Percentiles rank a stretch among this genome's conserved stretches.
phyloP scores from a whole-genome alignment of 1,140 invertebrate genomes.

The Papilio dardanus region DNA sequence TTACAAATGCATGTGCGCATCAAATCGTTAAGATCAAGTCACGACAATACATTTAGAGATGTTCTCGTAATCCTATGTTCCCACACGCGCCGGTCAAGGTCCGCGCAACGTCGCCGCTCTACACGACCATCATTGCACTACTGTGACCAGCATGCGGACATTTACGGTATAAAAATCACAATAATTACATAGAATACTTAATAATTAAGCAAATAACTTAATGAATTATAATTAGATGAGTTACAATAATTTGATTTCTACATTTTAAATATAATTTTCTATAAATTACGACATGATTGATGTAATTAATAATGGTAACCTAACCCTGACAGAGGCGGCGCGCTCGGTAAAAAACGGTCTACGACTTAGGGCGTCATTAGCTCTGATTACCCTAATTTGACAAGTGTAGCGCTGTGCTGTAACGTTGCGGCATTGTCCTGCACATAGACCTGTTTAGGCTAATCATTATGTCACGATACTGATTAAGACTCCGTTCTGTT shows the following conservation, averaged over 20 bases:
- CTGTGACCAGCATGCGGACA: background rate
- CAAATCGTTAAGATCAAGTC: background rate
- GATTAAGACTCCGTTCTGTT: background rate
- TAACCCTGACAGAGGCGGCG: background rate
- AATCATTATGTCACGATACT: background rate
- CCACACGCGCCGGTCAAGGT: constrained; percentile 28
- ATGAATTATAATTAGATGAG: too few relatives aligned
- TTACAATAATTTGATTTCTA: too few relatives aligned
- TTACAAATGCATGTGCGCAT: background rate
- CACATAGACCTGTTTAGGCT: background rate
- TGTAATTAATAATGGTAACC: background rate
- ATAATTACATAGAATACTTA: too few relatives aligned
- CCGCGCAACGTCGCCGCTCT: background rate
- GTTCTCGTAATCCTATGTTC: constrained; percentile 13
- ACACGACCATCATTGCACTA: background rate
- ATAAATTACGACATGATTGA: too few relatives aligned
- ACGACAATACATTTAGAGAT: background rate
- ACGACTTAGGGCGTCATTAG: background rate
- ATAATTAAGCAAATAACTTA: too few relatives aligned
- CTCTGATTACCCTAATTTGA: constrained; percentile 23
- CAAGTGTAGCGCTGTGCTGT: background rate
- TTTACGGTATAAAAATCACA: background rate
- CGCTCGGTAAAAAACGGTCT: background rate
- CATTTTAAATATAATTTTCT: too few relatives aligned
- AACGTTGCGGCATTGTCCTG: background rate